These are phyloP conservation scores for Poeciliopsis turneri DNA, from an alignment of 2,797 vertebrate genomes.

Conservation along the genomic window DNA sequence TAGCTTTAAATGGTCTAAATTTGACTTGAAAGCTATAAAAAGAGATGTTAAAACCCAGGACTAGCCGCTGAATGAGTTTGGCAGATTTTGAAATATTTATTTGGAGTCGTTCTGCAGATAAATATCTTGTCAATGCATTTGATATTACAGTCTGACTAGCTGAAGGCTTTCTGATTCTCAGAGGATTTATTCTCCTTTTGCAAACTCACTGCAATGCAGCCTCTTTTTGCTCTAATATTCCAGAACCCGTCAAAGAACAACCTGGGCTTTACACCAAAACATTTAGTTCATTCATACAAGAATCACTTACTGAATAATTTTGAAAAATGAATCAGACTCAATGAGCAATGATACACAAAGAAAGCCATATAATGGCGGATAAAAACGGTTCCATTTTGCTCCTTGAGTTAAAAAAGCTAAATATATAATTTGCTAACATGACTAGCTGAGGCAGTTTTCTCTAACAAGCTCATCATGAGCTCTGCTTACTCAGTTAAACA, in stretches of 20 bases:
- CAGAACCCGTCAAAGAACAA: not conserved
- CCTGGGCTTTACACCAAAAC: not conserved
- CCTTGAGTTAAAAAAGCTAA: not conserved
- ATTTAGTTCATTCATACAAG: not conserved
- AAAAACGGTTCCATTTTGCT: not conserved
- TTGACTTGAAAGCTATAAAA: not conserved
- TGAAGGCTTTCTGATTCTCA: not conserved
- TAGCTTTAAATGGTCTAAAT: not conserved
- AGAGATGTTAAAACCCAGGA: not conserved
- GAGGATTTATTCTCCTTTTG: not conserved
- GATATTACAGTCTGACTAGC: not conserved
- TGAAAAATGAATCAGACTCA: not conserved
- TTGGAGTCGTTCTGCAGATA: not conserved
- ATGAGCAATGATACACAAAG: not conserved
- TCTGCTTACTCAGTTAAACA: conserved; percentile 17
- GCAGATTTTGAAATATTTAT: not conserved
- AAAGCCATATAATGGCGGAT: not conserved
- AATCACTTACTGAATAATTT: not conserved
- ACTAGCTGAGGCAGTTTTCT: conserved; percentile 34
- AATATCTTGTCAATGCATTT: not conserved
- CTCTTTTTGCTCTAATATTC: not conserved
- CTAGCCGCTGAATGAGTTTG: not conserved
- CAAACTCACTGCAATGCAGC: not conserved
- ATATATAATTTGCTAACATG: conserved; percentile 15
- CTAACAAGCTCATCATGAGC: conserved; percentile 11